These are phyloP conservation scores for Hydropsyche betteni DNA, from an alignment of 2,888 invertebrate species.

Conservation along the genomic window DNA sequence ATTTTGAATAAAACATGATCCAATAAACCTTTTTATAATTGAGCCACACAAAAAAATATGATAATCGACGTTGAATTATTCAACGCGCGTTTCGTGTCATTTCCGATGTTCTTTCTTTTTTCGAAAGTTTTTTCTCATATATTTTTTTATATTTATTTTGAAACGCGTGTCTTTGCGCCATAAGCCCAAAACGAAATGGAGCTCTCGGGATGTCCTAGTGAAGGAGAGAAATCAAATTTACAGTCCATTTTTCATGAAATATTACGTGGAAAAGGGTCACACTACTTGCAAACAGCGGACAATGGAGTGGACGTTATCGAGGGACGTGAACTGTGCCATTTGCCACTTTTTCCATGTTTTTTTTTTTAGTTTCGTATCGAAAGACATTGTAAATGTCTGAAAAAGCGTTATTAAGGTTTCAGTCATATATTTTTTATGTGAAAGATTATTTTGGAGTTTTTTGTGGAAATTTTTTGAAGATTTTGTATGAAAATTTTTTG, in stretches of 20 bases:
- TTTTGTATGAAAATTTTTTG: too few species aligned
- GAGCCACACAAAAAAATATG: conserved; percentile 39
- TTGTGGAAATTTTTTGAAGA: too few species aligned
- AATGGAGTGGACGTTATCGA: conserved; percentile 7
- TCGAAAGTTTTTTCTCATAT: conserved; percentile 38
- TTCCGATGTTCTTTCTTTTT: conserved; percentile 46
- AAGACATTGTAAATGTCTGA: background rate
- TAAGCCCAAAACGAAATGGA: conserved; percentile 15
- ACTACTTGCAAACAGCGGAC: background rate
- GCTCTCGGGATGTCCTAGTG: conserved; percentile 24
- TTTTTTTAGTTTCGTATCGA: too few species aligned
- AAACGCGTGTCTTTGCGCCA: conserved; percentile 31
- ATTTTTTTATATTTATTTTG: background rate
- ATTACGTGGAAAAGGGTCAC: background rate
- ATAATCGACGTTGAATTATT: conserved; percentile 50
- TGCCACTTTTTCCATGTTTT: too few species aligned
- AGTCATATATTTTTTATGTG: too few species aligned
- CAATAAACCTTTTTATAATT: background rate
- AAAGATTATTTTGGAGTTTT: too few species aligned
- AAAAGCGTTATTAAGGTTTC: background rate
- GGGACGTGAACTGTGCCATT: background rate
- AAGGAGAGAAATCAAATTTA: conserved; percentile 38
- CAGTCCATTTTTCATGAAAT: conserved; percentile 27
- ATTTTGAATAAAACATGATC: background rate
- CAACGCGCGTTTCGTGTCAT: conserved; percentile 47